A percentile compares a stretch with the other conserved stretches of the same genome.
phyloP scores from a whole-genome alignment of 2,888 invertebrate species.

The Aphrophora alni region DNA sequence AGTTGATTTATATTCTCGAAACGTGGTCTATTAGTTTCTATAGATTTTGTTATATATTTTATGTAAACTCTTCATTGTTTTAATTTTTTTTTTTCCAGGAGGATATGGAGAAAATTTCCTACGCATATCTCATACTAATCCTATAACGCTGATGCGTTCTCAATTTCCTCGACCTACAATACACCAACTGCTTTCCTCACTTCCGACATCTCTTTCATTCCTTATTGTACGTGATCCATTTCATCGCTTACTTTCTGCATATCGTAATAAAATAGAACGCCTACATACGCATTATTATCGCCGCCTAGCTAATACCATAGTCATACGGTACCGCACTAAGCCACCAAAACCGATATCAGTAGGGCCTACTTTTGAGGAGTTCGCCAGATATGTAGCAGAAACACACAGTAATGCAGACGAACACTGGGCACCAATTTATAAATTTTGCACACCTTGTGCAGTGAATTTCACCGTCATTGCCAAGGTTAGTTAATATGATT shows the following conservation, averaged over 20 bases:
- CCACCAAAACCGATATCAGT: background rate
- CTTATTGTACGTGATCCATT: constrained; percentile 83
- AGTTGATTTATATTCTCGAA: too few species aligned
- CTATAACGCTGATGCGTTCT: constrained; percentile 76
- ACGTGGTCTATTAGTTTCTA: too few species aligned
- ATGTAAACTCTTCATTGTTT: too few species aligned
- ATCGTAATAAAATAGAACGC: constrained; percentile 83
- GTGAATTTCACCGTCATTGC: constrained; percentile 69
- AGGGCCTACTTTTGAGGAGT: constrained; percentile 82
- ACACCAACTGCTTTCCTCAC: constrained; percentile 72
- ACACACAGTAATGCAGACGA: constrained; percentile 75
- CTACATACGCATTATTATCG: constrained; percentile 83
- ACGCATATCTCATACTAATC: constrained; percentile 78
- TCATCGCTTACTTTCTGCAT: constrained; percentile 80
- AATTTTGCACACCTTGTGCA: constrained; percentile 84
- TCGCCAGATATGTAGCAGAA: constrained; percentile 78
- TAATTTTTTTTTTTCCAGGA: constrained; percentile 60
- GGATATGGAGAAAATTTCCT: constrained; percentile 77
- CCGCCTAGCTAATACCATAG: constrained; percentile 56
- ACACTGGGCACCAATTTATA: constrained; percentile 84
- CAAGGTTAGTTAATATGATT: constrained; percentile 58
- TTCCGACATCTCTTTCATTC: constrained; percentile 79
- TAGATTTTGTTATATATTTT: too few species aligned
- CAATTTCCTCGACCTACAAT: constrained; percentile 79
- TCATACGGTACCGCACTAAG: constrained; percentile 47